Evolutionary conservation across 2,113 vertebrate genomes (phyloP), one percentile per base, ranked within the genome.

Genomic region (Zosterops pallidus): DNA sequence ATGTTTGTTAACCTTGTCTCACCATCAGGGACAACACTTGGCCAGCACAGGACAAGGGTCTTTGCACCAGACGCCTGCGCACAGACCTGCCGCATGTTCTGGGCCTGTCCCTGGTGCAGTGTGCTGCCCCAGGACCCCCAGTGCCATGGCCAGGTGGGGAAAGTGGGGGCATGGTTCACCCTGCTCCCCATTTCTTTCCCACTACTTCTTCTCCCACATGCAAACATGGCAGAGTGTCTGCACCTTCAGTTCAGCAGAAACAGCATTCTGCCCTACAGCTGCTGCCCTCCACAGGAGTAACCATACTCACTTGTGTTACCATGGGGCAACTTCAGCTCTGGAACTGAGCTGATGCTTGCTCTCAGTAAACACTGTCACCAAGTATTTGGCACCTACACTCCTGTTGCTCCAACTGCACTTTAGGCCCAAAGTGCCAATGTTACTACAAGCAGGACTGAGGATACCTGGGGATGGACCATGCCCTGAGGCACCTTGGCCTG

Each of bases 1-100:
- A 56, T 15, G 42, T 91, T 85, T 90, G 82, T 95, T 94, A 96
- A 95, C 92, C 87, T 91, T 57, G 28, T 37, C 78, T 87, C 77
- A 52, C 67, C 87, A 62, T 9, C 65, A 5, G 93, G 84, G 90
- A 89, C 75, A 69, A 8, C 0, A 6, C 41, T 65, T 25, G 63
- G 67, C 88, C 92, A 88, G 53, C 53, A 64, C 18, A 88, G 70
- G 62, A 72, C 57, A 55, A 31, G 42, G 79, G 70, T 85, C 78
- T 87, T 37, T 86, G 84, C 81, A 56, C 69, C 41, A 56, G 70
- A 50, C 0, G 0, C 77, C 42, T 55, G 60, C 75, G 42, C 59
- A 24, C 1, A 90, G 42, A 46, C 20, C 4, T 2, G 14, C 26
- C 6, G 1, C 68, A 19, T 67, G 71, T 78, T 74, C 75, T 69